phyloP scores from a whole-genome alignment of 2,888 invertebrate genomes.

The Noctua fimbriata region DNA sequence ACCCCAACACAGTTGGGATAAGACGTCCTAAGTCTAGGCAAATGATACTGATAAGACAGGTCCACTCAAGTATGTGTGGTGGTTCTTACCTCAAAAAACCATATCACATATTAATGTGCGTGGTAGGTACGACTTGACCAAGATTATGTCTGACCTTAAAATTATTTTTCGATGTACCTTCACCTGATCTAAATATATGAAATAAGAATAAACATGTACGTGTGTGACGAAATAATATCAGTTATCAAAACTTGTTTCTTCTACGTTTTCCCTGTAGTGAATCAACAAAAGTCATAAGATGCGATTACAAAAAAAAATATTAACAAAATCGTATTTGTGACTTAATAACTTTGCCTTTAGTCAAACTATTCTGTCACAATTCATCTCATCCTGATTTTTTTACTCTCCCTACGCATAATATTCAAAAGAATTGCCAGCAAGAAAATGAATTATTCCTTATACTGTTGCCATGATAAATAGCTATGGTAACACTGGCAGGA shows the following conservation, averaged over 20 bases:
- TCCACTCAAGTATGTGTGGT: too few relatives aligned
- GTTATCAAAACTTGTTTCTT: not conserved
- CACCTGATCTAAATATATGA: not conserved
- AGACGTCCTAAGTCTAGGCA: too few relatives aligned
- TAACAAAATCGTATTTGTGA: not conserved
- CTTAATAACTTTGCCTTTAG: too few relatives aligned
- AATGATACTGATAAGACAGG: too few relatives aligned
- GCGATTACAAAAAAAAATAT: not conserved
- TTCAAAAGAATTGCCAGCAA: constrained; percentile 16
- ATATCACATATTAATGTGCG: too few relatives aligned
- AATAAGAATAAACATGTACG: not conserved
- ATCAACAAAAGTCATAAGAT: not conserved
- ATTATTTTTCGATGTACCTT: not conserved
- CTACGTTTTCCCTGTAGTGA: not conserved
- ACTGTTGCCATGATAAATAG: constrained; percentile 38
- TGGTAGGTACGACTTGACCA: too few relatives aligned
- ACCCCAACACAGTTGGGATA: too few relatives aligned
- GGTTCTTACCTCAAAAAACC: too few relatives aligned
- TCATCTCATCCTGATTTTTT: not conserved
- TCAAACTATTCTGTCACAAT: not conserved
- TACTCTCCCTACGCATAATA: not conserved
- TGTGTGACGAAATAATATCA: not conserved
- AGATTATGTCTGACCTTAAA: too few relatives aligned
- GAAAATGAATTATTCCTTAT: constrained; percentile 28
- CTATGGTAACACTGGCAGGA: constrained; percentile 14